A percentile compares a stretch with the other conserved stretches of the same genome.
Evolutionary conservation across 1,140 invertebrate genomes (phyloP).

Genomic region (Caenorhabditis tropicalis): DNA sequence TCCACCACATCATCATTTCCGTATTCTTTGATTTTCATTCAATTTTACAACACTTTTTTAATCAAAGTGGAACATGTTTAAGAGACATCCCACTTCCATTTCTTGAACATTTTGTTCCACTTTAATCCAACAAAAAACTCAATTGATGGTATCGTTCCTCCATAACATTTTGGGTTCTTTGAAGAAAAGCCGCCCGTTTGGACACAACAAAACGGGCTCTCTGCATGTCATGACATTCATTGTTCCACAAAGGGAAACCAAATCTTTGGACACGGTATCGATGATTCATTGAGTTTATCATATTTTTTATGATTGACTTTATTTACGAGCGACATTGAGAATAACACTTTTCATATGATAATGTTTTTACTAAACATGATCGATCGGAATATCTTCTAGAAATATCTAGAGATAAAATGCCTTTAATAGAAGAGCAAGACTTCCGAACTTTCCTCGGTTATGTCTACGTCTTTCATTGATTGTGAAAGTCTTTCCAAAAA

Average conservation of each 20-base stretch:
- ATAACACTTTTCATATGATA: too few relatives aligned
- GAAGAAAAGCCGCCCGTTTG: neutral
- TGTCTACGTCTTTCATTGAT: too few relatives aligned
- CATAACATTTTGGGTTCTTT: neutral
- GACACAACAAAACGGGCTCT: neutral
- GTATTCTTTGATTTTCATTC: neutral
- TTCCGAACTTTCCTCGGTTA: too few relatives aligned
- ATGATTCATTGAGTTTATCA: neutral
- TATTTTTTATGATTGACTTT: neutral
- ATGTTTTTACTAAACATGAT: too few relatives aligned
- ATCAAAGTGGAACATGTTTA: conserved; percentile 3
- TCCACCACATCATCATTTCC: neutral
- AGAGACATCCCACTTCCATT: neutral
- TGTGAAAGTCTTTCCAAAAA: too few relatives aligned
- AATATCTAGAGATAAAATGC: too few relatives aligned
- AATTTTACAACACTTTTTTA: neutral
- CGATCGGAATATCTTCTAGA: too few relatives aligned
- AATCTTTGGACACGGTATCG: neutral
- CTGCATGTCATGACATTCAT: neutral
- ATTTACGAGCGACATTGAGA: neutral
- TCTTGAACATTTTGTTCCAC: neutral
- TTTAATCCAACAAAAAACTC: neutral
- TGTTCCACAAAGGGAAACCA: neutral
- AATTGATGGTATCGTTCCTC: neutral
- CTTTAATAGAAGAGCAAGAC: too few relatives aligned